Evolutionary conservation across 2,888 invertebrate genomes (phyloP).

Genomic region (Nomada goodeniana): DNA sequence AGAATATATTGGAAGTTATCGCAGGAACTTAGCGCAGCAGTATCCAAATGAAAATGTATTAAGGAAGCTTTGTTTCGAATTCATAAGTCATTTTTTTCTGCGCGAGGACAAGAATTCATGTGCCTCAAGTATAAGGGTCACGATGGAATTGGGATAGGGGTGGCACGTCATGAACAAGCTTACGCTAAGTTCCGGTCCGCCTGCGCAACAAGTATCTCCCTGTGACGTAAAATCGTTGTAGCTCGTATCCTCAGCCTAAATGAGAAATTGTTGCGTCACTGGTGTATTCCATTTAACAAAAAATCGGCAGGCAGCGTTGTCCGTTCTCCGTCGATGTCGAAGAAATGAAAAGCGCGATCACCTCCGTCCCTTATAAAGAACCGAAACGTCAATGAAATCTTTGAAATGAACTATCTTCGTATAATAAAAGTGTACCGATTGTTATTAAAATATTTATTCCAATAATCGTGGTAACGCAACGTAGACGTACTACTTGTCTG

Average conservation of each 20-base stretch:
- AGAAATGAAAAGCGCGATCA: background rate
- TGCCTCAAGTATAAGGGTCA: background rate
- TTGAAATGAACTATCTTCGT: no score
- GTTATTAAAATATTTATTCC: background rate
- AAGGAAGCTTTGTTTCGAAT: background rate
- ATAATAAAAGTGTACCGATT: no score
- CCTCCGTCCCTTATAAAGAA: no score
- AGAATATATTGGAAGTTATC: no score
- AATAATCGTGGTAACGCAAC: background rate
- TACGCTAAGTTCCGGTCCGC: slow-evolving; percentile 51
- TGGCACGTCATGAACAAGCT: slow-evolving; percentile 18
- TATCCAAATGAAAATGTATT: background rate
- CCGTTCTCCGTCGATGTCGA: background rate
- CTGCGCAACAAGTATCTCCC: slow-evolving; percentile 67
- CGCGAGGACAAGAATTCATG: background rate
- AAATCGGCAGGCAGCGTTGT: background rate
- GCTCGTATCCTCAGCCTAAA: slow-evolving; percentile 28
- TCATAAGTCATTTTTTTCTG: background rate
- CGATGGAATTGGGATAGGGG: background rate
- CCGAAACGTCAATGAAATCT: no score
- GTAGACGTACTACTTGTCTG: background rate
- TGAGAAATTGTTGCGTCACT: slow-evolving; percentile 18
- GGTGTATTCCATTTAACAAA: background rate
- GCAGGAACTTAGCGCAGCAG: no score
- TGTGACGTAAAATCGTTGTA: slow-evolving; percentile 60